Conservation (phyloP, 1,140 invertebrate genomes). For the Cotesia vestalis region DNA sequence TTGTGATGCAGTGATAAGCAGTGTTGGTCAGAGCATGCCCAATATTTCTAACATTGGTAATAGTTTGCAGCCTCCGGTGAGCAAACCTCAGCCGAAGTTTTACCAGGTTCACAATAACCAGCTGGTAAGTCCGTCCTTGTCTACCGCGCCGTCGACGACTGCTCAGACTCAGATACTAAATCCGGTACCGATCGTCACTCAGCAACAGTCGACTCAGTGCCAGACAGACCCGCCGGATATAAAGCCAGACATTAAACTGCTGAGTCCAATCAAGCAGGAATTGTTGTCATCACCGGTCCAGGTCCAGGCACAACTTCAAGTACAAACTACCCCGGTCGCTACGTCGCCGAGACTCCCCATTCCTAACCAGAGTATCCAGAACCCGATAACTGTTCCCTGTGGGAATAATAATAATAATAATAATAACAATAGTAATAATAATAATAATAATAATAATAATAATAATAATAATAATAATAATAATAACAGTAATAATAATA, state of each 20-base stretch:
- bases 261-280: constrained; percentile 58
- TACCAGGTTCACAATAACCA: constrained; percentile 53
- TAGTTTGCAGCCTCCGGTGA: constrained; percentile 42
- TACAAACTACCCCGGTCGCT: constrained; percentile 52
- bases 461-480: constrained; percentile 36
- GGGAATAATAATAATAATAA: constrained; percentile 14
- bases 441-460: neutral
- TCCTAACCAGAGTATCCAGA: constrained; percentile 49
- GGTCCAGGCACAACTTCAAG: constrained; percentile 47
- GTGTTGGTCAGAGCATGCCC: constrained; percentile 45
- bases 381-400: neutral
- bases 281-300: constrained; percentile 54
- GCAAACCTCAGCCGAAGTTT: constrained; percentile 48
- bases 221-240: constrained; percentile 59
- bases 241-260: constrained; percentile 51
- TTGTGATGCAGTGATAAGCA: constrained; percentile 25
- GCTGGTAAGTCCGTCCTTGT: constrained; percentile 57
- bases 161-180: constrained; percentile 34
- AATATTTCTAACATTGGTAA: constrained; percentile 45
- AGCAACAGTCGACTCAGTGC: constrained; percentile 58
- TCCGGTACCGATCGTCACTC: constrained; percentile 4
- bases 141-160: constrained; percentile 42
- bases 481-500: too few relatives aligned
- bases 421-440: constrained; percentile 37
- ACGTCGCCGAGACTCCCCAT: constrained; percentile 53